Percentiles rank a stretch among this genome's conserved stretches.
phyloP scores from a whole-genome alignment of 2,113 vertebrate species.

The Archocentrus centrarchus region DNA sequence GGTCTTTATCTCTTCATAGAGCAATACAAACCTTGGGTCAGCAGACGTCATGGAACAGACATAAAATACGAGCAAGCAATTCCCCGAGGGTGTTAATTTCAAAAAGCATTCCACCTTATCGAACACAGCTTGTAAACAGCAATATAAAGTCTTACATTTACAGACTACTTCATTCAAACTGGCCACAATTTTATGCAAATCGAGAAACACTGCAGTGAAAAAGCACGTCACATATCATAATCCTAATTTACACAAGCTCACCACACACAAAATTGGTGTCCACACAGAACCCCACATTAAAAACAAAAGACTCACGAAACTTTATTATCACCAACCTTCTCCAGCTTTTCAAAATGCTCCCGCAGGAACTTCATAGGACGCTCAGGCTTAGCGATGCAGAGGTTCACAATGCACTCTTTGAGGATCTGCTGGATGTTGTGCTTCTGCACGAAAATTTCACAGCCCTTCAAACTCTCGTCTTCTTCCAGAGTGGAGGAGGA shows the following conservation, averaged over 20 bases:
- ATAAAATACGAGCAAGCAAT: neutral
- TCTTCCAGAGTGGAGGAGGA: constrained; percentile 89
- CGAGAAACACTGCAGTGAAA: neutral
- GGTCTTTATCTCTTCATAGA: neutral
- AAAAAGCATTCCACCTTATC: neutral
- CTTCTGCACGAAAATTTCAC: constrained; percentile 95
- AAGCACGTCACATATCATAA: neutral
- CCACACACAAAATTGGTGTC: neutral
- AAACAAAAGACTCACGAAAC: constrained; percentile 28
- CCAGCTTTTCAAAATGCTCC: constrained; percentile 96
- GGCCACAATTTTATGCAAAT: neutral
- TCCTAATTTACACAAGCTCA: neutral
- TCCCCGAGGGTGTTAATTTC: neutral
- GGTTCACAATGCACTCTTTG: constrained; percentile 95
- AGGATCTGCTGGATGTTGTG: constrained; percentile 96
- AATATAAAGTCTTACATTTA: no score
- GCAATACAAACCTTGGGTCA: neutral
- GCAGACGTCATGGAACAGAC: neutral
- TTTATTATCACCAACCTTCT: constrained; percentile 88
- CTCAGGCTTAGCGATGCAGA: constrained; percentile 94
- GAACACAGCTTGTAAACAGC: neutral
- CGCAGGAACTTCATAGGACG: constrained; percentile 95
- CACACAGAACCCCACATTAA: neutral
- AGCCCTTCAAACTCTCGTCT: constrained; percentile 93
- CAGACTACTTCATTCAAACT: neutral